Evolutionary conservation across 2,113 vertebrate species (phyloP).

Genomic region (Chelonoidis abingdonii): DNA sequence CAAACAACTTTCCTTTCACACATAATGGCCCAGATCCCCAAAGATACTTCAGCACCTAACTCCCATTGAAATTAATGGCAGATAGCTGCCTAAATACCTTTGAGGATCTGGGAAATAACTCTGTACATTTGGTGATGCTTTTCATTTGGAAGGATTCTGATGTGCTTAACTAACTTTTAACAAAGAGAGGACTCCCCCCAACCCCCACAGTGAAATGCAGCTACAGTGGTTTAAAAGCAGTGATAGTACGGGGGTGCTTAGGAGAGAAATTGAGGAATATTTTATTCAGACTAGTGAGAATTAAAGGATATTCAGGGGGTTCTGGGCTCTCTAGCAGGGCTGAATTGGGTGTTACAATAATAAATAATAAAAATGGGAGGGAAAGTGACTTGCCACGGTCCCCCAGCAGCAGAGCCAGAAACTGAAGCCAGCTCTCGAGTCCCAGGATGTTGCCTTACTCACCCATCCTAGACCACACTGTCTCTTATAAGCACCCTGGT

Average conservation of each 20-base stretch:
- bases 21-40: not conserved
- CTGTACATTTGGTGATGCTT: fast-evolving
- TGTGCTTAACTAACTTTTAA: not conserved
- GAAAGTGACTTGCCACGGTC: not conserved
- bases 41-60: not conserved
- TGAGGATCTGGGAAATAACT: not conserved
- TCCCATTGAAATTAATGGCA: not conserved
- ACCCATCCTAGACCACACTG: not conserved
- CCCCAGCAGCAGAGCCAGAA: not conserved
- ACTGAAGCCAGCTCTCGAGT: too few species aligned
- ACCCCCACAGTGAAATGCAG: not conserved
- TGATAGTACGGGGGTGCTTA: not conserved
- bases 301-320: not conserved
- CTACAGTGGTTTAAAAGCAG: not conserved
- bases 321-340: not conserved
- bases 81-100: not conserved
- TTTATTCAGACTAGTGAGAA: not conserved
- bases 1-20: not conserved
- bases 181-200: not conserved
- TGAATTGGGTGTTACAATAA: not conserved
- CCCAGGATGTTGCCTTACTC: too few species aligned
- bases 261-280: not conserved
- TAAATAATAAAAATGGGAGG: not conserved
- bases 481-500: not conserved
- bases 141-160: fast-evolving